Evolutionary conservation across 2,113 vertebrate species (phyloP).

Genomic region (Brachyhypopomus occidentalis): DNA sequence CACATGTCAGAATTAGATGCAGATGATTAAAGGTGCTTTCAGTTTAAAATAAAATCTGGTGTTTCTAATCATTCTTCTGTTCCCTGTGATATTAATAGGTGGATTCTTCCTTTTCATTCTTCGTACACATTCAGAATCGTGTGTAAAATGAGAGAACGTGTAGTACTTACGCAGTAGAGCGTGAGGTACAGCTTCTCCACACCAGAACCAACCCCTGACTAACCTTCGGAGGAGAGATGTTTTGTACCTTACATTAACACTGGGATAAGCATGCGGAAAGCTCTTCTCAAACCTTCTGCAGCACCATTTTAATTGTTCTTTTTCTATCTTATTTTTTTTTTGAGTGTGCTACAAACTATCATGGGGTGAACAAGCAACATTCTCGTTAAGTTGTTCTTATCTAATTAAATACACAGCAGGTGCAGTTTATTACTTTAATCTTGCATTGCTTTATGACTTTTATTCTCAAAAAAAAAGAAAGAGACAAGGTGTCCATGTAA

Average conservation of each 20-base stretch:
- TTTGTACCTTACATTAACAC: not conserved
- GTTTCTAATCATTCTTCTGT: not conserved
- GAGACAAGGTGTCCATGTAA: not conserved
- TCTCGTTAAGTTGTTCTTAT: conserved; percentile 28
- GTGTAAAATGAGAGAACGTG: not conserved
- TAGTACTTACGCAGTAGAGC: not conserved
- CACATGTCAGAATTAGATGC: conserved; percentile 5
- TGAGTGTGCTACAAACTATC: not conserved
- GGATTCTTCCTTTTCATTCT: not conserved
- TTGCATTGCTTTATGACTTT: conserved; percentile 20
- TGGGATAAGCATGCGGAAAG: not conserved
- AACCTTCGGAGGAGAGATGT: too few relatives aligned
- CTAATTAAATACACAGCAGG: conserved; percentile 35
- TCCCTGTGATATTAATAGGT: not conserved
- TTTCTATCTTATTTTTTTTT: not conserved
- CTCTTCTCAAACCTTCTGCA: not conserved
- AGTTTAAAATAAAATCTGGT: conserved; percentile 8
- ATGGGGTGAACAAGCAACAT: not conserved
- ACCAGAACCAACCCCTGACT: not conserved
- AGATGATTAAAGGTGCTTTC: conserved; percentile 16
- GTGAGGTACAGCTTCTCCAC: not conserved
- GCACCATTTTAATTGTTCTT: not conserved
- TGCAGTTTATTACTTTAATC: conserved; percentile 22
- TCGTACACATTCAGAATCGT: not conserved
- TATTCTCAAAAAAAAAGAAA: not conserved